phyloP scores from a whole-genome alignment of 2,797 vertebrate genomes.

The Monodelphis domestica region DNA sequence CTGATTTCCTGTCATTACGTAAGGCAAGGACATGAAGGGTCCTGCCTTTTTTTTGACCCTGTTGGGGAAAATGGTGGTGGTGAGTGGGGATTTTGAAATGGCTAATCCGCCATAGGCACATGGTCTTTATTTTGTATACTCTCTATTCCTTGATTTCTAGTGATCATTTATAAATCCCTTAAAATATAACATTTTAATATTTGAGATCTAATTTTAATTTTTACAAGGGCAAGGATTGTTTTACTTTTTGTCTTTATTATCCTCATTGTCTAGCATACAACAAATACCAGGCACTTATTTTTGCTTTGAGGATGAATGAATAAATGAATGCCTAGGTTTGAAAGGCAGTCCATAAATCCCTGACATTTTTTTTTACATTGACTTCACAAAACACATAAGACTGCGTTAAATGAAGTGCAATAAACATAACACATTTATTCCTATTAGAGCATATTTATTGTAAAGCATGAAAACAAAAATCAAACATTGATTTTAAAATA shows the following conservation, averaged over 20 bases:
- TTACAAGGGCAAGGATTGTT: background rate
- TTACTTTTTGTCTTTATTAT: background rate
- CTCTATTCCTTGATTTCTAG: too few relatives aligned
- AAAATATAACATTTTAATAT: too few relatives aligned
- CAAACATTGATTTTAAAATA: conserved; percentile 25
- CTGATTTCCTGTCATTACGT: too few relatives aligned
- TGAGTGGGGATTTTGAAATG: too few relatives aligned
- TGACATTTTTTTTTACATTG: background rate
- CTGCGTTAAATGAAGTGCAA: conserved; percentile 42
- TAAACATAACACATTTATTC: conserved; percentile 68
- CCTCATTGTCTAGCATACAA: background rate
- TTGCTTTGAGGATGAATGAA: background rate
- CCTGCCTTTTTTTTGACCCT: too few relatives aligned
- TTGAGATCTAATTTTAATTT: too few relatives aligned
- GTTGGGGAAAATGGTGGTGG: too few relatives aligned
- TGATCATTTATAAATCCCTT: too few relatives aligned
- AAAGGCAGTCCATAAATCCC: background rate
- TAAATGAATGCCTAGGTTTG: background rate
- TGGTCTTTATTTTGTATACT: too few relatives aligned
- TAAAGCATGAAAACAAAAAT: conserved; percentile 66
- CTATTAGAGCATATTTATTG: conserved; percentile 63
- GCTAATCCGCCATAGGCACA: too few relatives aligned
- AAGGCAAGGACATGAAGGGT: too few relatives aligned
- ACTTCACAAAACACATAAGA: background rate
- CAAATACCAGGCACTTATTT: background rate